phyloP scores from a whole-genome alignment of 2,888 invertebrate species.

The Drosophila greeni region DNA sequence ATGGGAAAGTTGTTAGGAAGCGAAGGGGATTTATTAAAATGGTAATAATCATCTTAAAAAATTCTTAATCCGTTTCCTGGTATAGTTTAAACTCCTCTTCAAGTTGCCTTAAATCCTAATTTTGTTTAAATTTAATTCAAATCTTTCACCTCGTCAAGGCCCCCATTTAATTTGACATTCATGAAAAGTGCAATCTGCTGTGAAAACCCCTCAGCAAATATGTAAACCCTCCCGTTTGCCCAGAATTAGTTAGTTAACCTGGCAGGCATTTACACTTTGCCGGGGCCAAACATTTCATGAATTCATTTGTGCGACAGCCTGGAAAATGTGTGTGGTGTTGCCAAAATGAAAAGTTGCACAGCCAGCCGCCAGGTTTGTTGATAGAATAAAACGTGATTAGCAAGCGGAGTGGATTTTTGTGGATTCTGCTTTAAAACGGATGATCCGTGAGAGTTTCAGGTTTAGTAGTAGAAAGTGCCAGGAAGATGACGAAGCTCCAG shows the following conservation, averaged over 20 bases:
- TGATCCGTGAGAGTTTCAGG: conserved; percentile 12
- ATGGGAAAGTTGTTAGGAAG: not conserved
- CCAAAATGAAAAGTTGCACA: conserved; percentile 50
- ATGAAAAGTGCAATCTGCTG: conserved; percentile 25
- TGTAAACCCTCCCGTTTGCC: conserved; percentile 16
- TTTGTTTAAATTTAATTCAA: not conserved
- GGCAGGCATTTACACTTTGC: conserved; percentile 49
- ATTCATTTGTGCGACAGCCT: conserved; percentile 56
- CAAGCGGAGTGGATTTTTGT: conserved; percentile 18
- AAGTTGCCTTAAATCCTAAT: not conserved
- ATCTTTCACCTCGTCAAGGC: conserved; percentile 10
- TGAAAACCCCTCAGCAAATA: conserved; percentile 18
- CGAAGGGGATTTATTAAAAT: not conserved
- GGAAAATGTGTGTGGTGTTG: conserved; percentile 50
- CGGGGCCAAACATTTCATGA: conserved; percentile 64
- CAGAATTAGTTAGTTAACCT: conserved; percentile 28
- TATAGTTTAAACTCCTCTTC: not conserved
- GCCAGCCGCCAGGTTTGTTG: conserved; percentile 30
- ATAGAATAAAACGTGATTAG: conserved; percentile 19
- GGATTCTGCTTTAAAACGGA: conserved; percentile 43
- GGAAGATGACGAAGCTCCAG: conserved; percentile 53
- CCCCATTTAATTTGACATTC: conserved; percentile 18
- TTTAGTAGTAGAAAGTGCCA: conserved; percentile 31
- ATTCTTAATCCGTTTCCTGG: not conserved
- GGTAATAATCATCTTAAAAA: not conserved